Conservation (phyloP, 2,113 vertebrate genomes). For the Oreocharis arfaki region DNA sequence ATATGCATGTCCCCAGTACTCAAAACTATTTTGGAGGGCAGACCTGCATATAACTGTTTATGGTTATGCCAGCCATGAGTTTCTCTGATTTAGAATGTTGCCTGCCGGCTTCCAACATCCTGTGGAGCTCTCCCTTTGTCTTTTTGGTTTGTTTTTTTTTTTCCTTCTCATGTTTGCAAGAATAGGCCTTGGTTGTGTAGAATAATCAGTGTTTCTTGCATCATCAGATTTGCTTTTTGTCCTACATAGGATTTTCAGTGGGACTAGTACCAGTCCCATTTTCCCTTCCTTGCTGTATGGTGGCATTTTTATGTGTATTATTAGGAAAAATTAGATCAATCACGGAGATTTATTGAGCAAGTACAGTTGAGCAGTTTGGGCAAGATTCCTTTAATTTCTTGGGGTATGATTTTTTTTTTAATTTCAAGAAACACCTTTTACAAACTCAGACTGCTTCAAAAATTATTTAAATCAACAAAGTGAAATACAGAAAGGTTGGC, state of each 20-base stretch:
- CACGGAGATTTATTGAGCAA: background rate
- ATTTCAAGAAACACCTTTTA: background rate
- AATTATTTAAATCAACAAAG: background rate
- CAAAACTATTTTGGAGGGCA: background rate
- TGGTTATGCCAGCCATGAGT: background rate
- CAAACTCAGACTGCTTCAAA: background rate
- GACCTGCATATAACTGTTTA: background rate
- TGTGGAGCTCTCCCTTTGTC: background rate
- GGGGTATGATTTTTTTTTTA: background rate
- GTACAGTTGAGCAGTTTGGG: background rate
- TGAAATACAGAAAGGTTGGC: background rate
- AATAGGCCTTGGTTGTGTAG: background rate
- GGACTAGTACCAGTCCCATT: background rate
- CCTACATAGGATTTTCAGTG: background rate
- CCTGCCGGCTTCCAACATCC: background rate
- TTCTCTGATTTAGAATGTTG: background rate
- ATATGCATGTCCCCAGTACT: background rate
- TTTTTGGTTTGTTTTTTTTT: background rate
- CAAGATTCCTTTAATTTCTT: background rate
- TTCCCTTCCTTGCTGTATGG: background rate
- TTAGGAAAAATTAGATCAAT: background rate
- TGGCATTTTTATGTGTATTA: background rate
- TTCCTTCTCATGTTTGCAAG: background rate
- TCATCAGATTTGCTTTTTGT: background rate
- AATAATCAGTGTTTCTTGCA: background rate